These are phyloP conservation scores for Gnathonemus echidnorhynchus DNA, from an alignment of 2,113 vertebrate species.

Conservation along the genomic window DNA sequence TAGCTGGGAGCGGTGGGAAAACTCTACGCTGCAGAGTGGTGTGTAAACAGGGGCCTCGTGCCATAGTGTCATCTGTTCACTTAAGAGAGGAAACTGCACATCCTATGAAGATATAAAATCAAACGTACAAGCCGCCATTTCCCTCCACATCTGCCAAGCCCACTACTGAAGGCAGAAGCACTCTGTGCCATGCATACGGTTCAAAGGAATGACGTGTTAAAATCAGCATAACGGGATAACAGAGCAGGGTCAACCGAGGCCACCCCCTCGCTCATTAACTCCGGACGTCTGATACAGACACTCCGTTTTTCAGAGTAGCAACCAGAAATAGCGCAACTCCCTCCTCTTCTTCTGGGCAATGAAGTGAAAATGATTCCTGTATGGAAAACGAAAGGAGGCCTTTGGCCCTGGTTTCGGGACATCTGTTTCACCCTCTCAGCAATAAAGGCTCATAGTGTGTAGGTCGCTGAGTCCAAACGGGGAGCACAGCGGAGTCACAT, in stretches of 20 bases:
- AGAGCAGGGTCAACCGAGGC: not conserved
- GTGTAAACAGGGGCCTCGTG: not conserved
- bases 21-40: not conserved
- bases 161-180: not conserved
- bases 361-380: conserved; percentile 30
- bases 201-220: not conserved
- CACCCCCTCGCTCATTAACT: not conserved
- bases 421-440: conserved; percentile 61
- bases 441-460: conserved; percentile 48
- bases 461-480: conserved; percentile 42
- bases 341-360: conserved; percentile 35
- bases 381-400: conserved; percentile 38
- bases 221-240: not conserved
- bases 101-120: not conserved
- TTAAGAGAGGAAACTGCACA: not conserved
- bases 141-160: not conserved
- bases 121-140: not conserved
- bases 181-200: not conserved
- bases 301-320: conserved; percentile 25
- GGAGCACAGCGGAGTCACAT: conserved; percentile 47
- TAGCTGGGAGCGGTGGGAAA: not conserved
- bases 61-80: not conserved
- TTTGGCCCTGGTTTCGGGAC: conserved; percentile 53
- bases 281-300: not conserved
- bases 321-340: conserved; percentile 33